Base-by-base conservation (phyloP, 2,888 invertebrate species). In the Stictocephala bisonia region DNA sequence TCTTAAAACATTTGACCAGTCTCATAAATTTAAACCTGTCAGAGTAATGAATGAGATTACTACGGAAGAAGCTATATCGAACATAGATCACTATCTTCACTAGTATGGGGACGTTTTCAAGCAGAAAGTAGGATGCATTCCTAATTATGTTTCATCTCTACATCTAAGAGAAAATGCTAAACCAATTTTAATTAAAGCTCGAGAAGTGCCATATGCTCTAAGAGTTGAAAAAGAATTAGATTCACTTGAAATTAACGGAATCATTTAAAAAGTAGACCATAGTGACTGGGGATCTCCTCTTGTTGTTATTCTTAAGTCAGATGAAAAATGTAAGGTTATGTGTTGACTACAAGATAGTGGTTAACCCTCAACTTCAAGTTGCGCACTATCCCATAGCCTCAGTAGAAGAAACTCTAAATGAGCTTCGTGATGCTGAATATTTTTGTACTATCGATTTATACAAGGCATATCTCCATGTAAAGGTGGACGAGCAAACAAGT, bases 361-460 rank as follows among this genome's bases (percentile, higher is more conserved):
- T 56, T 18, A 56, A 56, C 11, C 56, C 56, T 29, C 56, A 56
- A 29, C 15, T 56, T 2, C 6, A 27, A 15, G 56, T 27, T 9
- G 18, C 50, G 15, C 31, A 60, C 26, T 71, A 69, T 20, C 69
- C 73, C 11, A 72, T 69, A 18, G 27, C 35, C n/a, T 24, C 13
- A 31, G 67, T 72, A 18, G 58, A 69, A 0, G 73, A 73, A 29
- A 35, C 44, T 13, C 41, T 72, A n/a, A 35, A 35, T 40, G 15
- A 51, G 35, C 29, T 73, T 24, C 31, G 69, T 53, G 56, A 73
- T 48, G 51, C 73, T 22, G 41, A 27, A 24, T 71, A 73, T 18
- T 73, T 73, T 20, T 71, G 56, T 29, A 24, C 48, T 11, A 31
- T 71, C 4, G 66, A 71, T 64, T 31, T 74, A 40, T 74, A 24